Conservation (phyloP, 92 coral and sea anemone species). For the Blastomussa wellsi region DNA sequence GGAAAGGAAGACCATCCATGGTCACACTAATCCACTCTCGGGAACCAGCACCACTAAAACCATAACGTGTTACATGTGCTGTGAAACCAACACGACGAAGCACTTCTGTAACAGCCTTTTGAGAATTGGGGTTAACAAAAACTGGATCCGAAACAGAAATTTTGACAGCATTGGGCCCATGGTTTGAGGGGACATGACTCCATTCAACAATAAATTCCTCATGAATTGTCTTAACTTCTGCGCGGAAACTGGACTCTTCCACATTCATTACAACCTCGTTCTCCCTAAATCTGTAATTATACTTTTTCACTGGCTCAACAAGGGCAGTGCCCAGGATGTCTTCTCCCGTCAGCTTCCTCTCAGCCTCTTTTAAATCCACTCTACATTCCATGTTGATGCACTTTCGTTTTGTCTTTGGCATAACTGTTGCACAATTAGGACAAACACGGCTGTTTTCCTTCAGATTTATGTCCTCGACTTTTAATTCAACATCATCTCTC, state of each 20-base stretch:
- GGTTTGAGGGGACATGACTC: conserved; percentile 22
- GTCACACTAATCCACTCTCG: conserved; percentile 29
- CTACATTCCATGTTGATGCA: no score
- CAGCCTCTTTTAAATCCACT: no score
- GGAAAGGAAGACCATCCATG: conserved; percentile 17
- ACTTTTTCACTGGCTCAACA: conserved; percentile 17
- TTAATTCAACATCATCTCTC: no score
- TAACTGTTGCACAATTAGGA: no score
- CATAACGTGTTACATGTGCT: conserved; percentile 22
- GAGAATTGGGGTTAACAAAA: conserved; percentile 29
- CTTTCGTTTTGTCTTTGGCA: no score
- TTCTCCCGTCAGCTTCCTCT: conserved; percentile 7
- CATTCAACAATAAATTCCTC: conserved; percentile 14
- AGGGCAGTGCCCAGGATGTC: conserved; percentile 46
- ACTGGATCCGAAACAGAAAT: conserved; percentile 46
- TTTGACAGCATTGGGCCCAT: background rate
- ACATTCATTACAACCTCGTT: conserved; percentile 27
- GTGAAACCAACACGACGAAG: conserved; percentile 21
- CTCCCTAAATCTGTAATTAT: background rate
- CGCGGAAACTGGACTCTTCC: background rate
- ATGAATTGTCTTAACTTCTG: background rate
- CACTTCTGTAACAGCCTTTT: conserved; percentile 16
- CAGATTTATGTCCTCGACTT: no score
- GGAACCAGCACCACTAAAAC: conserved; percentile 11
- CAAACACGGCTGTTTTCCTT: no score